Evolutionary conservation across 1,140 invertebrate genomes (phyloP).

Genomic region (Dendroctonus valens): DNA sequence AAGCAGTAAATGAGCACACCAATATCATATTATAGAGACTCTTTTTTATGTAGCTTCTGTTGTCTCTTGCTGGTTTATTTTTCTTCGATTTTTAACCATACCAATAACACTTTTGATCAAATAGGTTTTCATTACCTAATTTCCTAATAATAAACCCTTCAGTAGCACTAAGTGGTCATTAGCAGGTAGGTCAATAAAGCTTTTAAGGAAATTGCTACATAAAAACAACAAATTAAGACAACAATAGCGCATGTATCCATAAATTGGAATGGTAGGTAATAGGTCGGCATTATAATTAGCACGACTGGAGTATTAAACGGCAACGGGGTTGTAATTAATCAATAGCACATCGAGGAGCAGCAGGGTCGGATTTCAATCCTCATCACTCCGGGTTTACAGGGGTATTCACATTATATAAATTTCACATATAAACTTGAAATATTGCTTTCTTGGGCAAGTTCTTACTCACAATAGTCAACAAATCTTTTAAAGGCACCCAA

Average conservation of each 20-base stretch:
- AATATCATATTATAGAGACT: too few relatives aligned
- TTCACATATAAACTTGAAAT: too few relatives aligned
- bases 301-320: constrained; percentile 27
- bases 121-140: background rate
- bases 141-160: background rate
- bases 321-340: constrained; percentile 32
- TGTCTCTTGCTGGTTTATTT: too few relatives aligned
- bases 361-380: constrained; percentile 3
- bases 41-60: too few relatives aligned
- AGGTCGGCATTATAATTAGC: constrained; percentile 33
- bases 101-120: too few relatives aligned
- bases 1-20: too few relatives aligned
- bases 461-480: too few relatives aligned
- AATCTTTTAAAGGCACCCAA: too few relatives aligned
- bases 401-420: too few relatives aligned
- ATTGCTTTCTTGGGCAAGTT: too few relatives aligned
- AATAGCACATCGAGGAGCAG: constrained; percentile 26
- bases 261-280: constrained; percentile 27
- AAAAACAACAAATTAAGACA: constrained; percentile 23
- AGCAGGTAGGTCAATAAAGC: constrained; percentile 5
- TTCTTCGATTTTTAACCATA: too few relatives aligned
- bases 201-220: constrained; percentile 23
- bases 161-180: background rate
- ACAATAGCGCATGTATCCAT: constrained; percentile 21
- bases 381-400: too few relatives aligned